Conservation (phyloP, 2,113 vertebrate genomes). For the Marcusenius ussheri region DNA sequence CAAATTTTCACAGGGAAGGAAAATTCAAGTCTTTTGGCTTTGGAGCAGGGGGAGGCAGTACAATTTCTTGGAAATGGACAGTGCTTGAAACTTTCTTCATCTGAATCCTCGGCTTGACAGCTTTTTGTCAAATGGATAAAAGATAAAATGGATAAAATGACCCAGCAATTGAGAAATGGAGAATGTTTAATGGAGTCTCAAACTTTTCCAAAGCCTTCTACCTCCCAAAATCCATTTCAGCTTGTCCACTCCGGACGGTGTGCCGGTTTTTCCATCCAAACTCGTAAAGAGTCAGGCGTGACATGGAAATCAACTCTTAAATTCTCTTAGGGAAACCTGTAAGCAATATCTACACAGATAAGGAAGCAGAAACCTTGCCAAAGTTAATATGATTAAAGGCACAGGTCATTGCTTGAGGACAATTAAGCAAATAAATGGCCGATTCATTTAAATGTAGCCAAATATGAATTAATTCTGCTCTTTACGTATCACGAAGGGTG, state of each 20-base stretch:
- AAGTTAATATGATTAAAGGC: background rate
- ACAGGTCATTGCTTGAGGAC: background rate
- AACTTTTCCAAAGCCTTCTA: background rate
- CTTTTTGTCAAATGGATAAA: background rate
- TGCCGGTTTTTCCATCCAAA: background rate
- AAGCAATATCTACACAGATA: background rate
- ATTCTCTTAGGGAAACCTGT: background rate
- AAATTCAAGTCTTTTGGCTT: slow-evolving; percentile 8
- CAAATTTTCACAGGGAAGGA: slow-evolving; percentile 24
- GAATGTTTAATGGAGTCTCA: background rate
- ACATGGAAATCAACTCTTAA: background rate
- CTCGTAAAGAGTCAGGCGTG: background rate
- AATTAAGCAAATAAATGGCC: background rate
- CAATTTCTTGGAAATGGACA: background rate
- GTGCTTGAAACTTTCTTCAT: background rate
- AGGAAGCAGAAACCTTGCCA: background rate
- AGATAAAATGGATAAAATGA: background rate
- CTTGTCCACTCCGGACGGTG: background rate
- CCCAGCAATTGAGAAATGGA: background rate
- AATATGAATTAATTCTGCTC: background rate
- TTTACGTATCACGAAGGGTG: background rate
- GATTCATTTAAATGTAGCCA: background rate
- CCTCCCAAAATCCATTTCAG: background rate
- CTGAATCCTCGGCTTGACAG: background rate
- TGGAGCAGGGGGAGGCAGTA: background rate